Percentiles rank a stretch among this genome's conserved stretches.
phyloP scores from a whole-genome alignment of 2,113 vertebrate species.

The Crotophaga sulcirostris region DNA sequence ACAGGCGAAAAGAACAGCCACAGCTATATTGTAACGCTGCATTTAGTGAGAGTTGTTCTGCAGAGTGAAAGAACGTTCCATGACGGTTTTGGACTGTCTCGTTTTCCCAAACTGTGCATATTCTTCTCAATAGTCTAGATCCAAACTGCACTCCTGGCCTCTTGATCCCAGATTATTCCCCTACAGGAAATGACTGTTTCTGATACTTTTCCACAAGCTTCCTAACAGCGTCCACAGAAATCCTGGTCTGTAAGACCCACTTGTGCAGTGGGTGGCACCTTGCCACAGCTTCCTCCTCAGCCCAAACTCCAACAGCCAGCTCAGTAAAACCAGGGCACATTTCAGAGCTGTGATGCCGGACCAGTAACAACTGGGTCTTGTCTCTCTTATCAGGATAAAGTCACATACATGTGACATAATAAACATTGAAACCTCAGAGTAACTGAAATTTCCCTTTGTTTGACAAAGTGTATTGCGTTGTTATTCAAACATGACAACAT shows the following conservation, averaged over 20 bases:
- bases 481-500: neutral
- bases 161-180: neutral
- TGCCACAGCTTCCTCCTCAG: neutral
- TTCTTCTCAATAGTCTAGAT: neutral
- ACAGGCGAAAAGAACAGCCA: neutral
- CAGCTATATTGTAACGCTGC: neutral
- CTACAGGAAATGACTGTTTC: neutral
- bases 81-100: neutral
- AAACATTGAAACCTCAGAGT: neutral
- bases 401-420: neutral
- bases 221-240: constrained; percentile 11
- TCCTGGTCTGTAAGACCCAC: neutral
- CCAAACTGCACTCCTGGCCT: neutral
- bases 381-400: neutral
- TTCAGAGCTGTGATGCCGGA: neutral
- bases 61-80: neutral
- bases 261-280: neutral
- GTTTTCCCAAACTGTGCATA: neutral
- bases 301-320: neutral
- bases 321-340: neutral
- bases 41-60: neutral
- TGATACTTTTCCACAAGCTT: neutral
- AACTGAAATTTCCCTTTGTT: neutral
- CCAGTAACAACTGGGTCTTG: neutral
- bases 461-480: neutral